phyloP scores from a whole-genome alignment of 2,797 vertebrate genomes.

The Limosa lapponica region DNA sequence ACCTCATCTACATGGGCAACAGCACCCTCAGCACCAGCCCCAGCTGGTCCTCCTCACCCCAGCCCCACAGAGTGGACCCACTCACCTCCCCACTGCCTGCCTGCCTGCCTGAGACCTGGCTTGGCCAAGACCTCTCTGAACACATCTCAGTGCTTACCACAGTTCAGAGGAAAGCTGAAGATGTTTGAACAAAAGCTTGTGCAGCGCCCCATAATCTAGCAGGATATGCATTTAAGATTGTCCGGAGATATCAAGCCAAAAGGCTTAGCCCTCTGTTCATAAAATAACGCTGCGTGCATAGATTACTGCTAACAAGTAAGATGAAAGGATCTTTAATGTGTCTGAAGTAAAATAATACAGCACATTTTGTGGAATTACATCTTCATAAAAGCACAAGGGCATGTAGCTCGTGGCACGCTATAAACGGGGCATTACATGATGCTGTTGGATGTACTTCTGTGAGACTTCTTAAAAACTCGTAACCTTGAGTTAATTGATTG shows the following conservation, averaged over 20 bases:
- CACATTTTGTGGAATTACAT: neutral
- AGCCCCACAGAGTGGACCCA: neutral
- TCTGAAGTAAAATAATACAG: neutral
- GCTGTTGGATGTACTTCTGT: neutral
- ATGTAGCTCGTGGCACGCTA: neutral
- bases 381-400: neutral
- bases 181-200: neutral
- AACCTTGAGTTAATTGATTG: constrained; percentile 25
- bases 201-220: neutral
- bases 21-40: neutral
- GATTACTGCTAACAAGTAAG: neutral
- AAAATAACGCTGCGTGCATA: neutral
- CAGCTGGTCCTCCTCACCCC: neutral
- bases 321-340: neutral
- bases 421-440: neutral
- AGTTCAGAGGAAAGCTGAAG: neutral
- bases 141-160: neutral
- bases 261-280: neutral
- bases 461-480: neutral
- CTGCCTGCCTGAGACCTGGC: neutral
- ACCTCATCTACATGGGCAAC: neutral
- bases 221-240: neutral
- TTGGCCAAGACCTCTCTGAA: neutral
- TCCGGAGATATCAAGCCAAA: neutral
- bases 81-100: neutral